Evolutionary conservation across 2,888 invertebrate genomes (phyloP), one percentile per base, ranked within the genome.

Genomic region (Poecilus cupreus): DNA sequence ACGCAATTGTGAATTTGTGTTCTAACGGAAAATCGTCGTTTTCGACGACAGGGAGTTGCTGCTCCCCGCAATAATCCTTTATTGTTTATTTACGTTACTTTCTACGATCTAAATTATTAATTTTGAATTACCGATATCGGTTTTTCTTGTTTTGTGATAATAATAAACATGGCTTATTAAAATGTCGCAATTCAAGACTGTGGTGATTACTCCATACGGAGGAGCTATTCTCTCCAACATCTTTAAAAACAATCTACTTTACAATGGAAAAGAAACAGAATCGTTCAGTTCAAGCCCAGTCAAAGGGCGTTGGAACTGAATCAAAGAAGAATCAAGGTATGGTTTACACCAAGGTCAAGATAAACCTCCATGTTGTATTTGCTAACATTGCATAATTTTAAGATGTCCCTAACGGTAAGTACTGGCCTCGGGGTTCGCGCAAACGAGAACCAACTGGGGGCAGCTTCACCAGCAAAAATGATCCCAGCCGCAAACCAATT

Each of bases 101-200:
- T 88, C 10, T 43, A 20, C n/a, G 46, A 72, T 72, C 13, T 18
- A 32, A 68, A 68, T 68, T 18, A 16, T 13, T 37, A 18, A 37
- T 37, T 68, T 32, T 3, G 64, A 68, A 68, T 68, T 68, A 68
- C 64, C 64, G 64, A 37, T 37, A 3, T 10, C 64, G 64, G 64
- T 68, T 88, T 91, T 91, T 91, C 90, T 91, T 90, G 89, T 91
- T 91, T 89, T 90, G 89, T 90, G 89, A 89, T 88, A 89, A 89
- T 89, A 87, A 91, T 90, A 92, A 94, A 93, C 93, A 94, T 94
- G 94, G 94, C 94, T 93, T 94, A 92, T 92, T 94, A 94, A 94
- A 92, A 95, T 95, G 95, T 94, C 93, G 93, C 91, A 91, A 90
- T 90, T 92, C 92, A 92, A 92, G 90, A 90, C 91, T 91, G 89